Evolutionary conservation across 2,113 vertebrate genomes (phyloP), one percentile per base, ranked within the genome.

Genomic region (Seriola aureovittata): DNA sequence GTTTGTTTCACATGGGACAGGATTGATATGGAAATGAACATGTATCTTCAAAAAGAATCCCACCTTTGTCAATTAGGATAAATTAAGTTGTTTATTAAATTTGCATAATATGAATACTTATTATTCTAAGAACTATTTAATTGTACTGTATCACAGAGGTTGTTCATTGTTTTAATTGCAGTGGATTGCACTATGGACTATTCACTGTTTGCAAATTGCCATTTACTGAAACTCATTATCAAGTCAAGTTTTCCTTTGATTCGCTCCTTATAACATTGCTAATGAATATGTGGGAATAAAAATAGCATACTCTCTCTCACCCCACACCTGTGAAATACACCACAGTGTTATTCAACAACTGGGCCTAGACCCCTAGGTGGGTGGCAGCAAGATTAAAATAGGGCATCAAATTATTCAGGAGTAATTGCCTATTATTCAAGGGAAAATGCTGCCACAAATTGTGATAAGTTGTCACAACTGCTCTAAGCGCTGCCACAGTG

Each of bases 31-130:
- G 88, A 91, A 93, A 94, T 93, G 12, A 92, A 81, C n/a, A 70
- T 3, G 40, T 64, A 89, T 87, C 88, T 93, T 88, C 89, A 90
- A 92, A 91, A 90, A 81, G 79, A 85, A 89, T 74, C 80, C 87
- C 86, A 93, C 91, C 92, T 94, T 93, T 93, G 89, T 88, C 87
- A 92, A 91, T 94, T 93, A 93, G 82, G 80, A 83, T 86, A 59
- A 83, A 92, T 92, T 73, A 88, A 87, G 78, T 74, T 89, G 84
- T 95, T 92, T 91, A 91, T 77, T 73, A 44, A 64, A 90, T 92
- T 89, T 89, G 88, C 91, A 85, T 93, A 91, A 92, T 82, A 84
- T 65, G 71, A 85, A 75, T 70, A 78, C 89, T 84, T 94, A 85
- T 90, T 92, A 88, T 93, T 90, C 81, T 76, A 78, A 86, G 79